These are phyloP conservation scores for Chydorus sphaericus DNA, from an alignment of 2,888 invertebrate species.

Conservation along the genomic window DNA sequence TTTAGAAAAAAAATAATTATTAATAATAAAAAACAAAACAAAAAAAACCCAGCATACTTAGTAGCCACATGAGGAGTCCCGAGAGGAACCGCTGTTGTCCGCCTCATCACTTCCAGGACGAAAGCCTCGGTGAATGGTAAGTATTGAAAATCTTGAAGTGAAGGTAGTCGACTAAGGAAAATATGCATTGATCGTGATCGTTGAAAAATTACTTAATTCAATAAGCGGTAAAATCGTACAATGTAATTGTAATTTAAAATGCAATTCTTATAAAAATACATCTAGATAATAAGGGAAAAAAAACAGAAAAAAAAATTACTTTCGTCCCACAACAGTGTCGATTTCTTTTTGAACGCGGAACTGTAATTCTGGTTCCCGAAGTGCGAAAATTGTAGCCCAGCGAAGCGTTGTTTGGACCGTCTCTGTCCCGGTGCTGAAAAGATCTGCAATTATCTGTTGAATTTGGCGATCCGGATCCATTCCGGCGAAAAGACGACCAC, in stretches of 20 bases:
- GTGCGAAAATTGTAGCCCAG: conserved; percentile 77
- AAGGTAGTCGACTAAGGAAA: conserved; percentile 51
- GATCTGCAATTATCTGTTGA: conserved; percentile 77
- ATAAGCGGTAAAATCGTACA: too few species aligned
- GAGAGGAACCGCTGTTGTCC: conserved; percentile 77
- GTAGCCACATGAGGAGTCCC: conserved; percentile 80
- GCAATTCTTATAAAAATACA: too few species aligned
- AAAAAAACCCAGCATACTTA: too few species aligned
- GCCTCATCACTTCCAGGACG: conserved; percentile 67
- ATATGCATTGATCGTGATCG: too few species aligned
- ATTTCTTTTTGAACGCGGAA: conserved; percentile 69
- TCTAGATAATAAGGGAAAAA: too few species aligned
- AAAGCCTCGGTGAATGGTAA: conserved; percentile 76
- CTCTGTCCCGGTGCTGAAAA: conserved; percentile 86
- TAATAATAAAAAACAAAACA: too few species aligned
- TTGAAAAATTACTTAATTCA: too few species aligned
- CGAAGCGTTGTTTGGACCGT: conserved; percentile 77
- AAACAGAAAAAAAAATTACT: too few species aligned
- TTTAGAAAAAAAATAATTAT: too few species aligned
- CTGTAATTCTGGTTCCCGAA: conserved; percentile 68
- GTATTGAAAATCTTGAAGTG: conserved; percentile 63
- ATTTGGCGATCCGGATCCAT: conserved; percentile 78
- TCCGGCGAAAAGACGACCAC: conserved; percentile 63
- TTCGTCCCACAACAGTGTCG: conserved; percentile 45
- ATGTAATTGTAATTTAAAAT: too few species aligned